Conservation (phyloP, 2,888 invertebrate genomes). For the Scrobipalpa costella region DNA sequence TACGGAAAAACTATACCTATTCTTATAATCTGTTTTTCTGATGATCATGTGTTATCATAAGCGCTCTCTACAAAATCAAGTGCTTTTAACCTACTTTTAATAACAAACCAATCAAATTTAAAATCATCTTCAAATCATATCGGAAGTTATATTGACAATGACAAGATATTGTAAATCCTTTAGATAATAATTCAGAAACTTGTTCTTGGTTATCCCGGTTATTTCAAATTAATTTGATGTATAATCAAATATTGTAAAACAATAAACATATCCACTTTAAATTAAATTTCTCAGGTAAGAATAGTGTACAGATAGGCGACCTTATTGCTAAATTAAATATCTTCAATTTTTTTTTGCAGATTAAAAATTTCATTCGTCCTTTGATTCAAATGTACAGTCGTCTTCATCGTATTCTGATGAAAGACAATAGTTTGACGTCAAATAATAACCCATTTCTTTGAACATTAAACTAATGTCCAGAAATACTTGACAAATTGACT, state of each 20-base stretch:
- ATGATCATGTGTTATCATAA: too few relatives aligned
- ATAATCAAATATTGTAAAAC: too few relatives aligned
- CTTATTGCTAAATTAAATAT: neutral
- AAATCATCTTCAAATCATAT: too few relatives aligned
- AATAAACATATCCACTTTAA: too few relatives aligned
- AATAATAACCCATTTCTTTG: slow-evolving; percentile 38
- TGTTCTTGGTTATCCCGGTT: too few relatives aligned
- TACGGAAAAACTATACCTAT: too few relatives aligned
- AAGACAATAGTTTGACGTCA: slow-evolving; percentile 31
- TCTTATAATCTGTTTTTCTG: too few relatives aligned
- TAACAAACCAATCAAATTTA: neutral
- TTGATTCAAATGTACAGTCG: neutral
- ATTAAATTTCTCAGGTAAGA: too few relatives aligned
- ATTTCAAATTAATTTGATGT: too few relatives aligned
- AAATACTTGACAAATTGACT: neutral
- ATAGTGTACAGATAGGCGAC: neutral
- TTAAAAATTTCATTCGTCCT: neutral
- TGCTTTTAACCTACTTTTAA: neutral
- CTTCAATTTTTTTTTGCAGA: neutral
- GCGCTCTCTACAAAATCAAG: neutral
- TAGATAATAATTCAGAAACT: neutral
- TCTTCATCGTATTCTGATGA: neutral
- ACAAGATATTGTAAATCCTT: too few relatives aligned
- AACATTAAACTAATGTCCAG: neutral
- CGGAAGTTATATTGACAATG: too few relatives aligned